phyloP scores from a whole-genome alignment of 2,888 invertebrate species.

The Blastobasis lacticolella region DNA sequence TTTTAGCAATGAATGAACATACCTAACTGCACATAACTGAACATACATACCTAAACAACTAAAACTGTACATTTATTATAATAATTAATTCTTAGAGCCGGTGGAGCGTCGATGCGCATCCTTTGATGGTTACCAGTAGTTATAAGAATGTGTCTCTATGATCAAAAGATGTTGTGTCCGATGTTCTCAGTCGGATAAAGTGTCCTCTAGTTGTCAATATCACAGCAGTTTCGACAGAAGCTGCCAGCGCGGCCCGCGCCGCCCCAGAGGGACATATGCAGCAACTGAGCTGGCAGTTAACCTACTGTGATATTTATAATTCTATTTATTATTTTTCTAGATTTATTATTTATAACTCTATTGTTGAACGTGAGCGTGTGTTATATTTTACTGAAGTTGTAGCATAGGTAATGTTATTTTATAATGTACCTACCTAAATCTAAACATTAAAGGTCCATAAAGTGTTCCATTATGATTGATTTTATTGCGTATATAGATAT shows the following conservation, averaged over 20 bases:
- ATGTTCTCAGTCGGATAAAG: conserved; percentile 29
- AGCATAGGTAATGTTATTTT: conserved; percentile 56
- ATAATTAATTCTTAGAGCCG: conserved; percentile 30
- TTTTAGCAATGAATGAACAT: not conserved
- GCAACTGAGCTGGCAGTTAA: conserved; percentile 57
- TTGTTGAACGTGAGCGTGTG: conserved; percentile 52
- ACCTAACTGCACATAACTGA: too few species aligned
- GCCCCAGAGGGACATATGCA: conserved; percentile 6
- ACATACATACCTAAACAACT: not conserved
- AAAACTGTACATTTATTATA: not conserved
- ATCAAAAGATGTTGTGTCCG: conserved; percentile 44
- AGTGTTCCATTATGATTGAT: conserved; percentile 66
- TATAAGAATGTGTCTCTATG: conserved; percentile 50
- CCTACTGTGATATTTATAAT: conserved; percentile 73
- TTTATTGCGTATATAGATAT: conserved; percentile 42
- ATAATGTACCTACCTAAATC: conserved; percentile 27
- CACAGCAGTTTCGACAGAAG: conserved; percentile 56
- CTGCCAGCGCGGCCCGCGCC: not conserved
- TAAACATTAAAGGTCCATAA: conserved; percentile 54
- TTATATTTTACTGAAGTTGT: conserved; percentile 56
- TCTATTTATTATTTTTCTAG: conserved; percentile 65
- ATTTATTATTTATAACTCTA: conserved; percentile 58
- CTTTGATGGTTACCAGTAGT: conserved; percentile 66
- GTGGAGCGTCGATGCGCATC: conserved; percentile 33
- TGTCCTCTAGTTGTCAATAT: conserved; percentile 60